Evolutionary conservation across 2,797 vertebrate genomes (phyloP).

Genomic region (Macropus fuliginosus): DNA sequence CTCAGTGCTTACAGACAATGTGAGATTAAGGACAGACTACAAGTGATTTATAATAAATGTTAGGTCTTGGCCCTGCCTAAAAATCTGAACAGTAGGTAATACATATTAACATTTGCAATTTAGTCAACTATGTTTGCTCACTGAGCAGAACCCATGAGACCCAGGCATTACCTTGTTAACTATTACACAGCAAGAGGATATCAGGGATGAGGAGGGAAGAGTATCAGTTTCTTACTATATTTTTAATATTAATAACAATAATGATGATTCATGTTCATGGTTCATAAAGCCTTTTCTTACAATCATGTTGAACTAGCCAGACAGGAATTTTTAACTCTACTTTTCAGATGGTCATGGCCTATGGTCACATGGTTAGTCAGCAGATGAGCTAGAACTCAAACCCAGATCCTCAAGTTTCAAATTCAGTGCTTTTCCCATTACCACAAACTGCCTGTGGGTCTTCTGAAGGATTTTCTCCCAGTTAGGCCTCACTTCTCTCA

Average conservation of each 20-base stretch:
- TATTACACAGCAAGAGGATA: neutral
- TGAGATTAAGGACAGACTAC: conserved; percentile 47
- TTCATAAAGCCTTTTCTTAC: neutral
- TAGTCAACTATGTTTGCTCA: conserved; percentile 25
- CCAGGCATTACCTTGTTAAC: neutral
- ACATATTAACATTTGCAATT: neutral
- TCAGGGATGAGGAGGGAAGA: neutral
- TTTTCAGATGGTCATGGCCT: neutral
- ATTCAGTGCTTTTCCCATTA: neutral
- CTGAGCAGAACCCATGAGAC: conserved; percentile 1
- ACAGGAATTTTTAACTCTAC: neutral
- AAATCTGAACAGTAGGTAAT: neutral
- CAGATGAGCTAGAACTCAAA: neutral
- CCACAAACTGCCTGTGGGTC: neutral
- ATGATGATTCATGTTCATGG: neutral
- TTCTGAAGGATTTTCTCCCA: neutral
- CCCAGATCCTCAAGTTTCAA: neutral
- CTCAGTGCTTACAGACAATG: conserved; percentile 34
- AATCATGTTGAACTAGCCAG: neutral
- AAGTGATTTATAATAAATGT: conserved; percentile 49
- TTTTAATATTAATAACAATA: neutral
- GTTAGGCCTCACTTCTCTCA: neutral
- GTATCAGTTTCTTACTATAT: neutral
- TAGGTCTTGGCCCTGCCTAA: neutral
- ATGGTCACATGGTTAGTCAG: neutral